Conservation (phyloP, 1,140 invertebrate species). For the Solenopsis invicta region DNA sequence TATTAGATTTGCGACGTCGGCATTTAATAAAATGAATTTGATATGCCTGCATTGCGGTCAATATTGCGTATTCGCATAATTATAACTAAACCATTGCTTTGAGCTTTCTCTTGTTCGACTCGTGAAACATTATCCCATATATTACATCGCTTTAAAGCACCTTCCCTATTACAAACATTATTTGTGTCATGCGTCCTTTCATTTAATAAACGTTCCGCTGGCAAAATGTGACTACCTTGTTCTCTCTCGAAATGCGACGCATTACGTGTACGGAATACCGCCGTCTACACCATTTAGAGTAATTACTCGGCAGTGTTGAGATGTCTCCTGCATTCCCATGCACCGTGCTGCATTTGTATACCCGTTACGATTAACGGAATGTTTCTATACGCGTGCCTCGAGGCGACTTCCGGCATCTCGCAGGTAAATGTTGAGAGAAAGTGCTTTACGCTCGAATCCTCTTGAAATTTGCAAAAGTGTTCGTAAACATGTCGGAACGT, state of each 20-base stretch:
- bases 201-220: constrained; percentile 58
- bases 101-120: constrained; percentile 51
- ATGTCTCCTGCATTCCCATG: constrained; percentile 52
- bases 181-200: constrained; percentile 61
- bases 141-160: constrained; percentile 62
- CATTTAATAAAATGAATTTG: constrained; percentile 54
- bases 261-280: constrained; percentile 62
- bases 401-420: constrained; percentile 2
- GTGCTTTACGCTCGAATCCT: background rate
- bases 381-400: constrained; percentile 19
- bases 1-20: constrained; percentile 36
- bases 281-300: constrained; percentile 60
- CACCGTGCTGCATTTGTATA: constrained; percentile 50
- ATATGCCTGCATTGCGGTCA: constrained; percentile 37
- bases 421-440: background rate
- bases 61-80: constrained; percentile 29
- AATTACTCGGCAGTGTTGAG: constrained; percentile 61
- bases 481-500: constrained; percentile 45
- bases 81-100: constrained; percentile 41
- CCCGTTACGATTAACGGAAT: constrained; percentile 55
- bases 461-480: background rate
- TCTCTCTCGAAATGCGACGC: constrained; percentile 60
- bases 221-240: constrained; percentile 59
- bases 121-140: constrained; percentile 58
- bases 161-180: constrained; percentile 56